phyloP scores from a whole-genome alignment of 2,888 invertebrate genomes.

The Tenthredo notha region DNA sequence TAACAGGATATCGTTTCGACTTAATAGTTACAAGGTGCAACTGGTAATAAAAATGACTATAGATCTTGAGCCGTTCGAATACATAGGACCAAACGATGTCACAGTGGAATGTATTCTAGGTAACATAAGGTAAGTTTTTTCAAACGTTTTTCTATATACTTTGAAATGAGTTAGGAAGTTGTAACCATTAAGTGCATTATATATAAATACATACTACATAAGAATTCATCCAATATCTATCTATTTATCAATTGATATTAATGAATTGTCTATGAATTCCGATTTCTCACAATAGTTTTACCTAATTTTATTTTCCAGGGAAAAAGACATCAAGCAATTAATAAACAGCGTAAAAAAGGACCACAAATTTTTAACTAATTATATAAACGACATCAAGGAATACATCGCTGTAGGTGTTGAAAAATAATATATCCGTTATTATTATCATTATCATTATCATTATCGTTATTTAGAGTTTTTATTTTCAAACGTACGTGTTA shows the following conservation, averaged over 20 bases:
- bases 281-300: not conserved
- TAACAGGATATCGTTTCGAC: slow-evolving; percentile 67
- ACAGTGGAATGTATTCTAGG: slow-evolving; percentile 67
- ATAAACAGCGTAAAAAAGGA: slow-evolving; percentile 69
- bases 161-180: slow-evolving; percentile 15
- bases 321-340: slow-evolving; percentile 66
- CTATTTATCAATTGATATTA: not conserved
- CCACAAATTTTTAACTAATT: slow-evolving; percentile 68
- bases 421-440: not conserved
- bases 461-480: not conserved
- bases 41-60: slow-evolving; percentile 68
- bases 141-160: not conserved
- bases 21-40: slow-evolving; percentile 63
- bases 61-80: slow-evolving; percentile 65
- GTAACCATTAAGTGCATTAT: not conserved
- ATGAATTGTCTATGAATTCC: too few relatives aligned
- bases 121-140: slow-evolving; percentile 65
- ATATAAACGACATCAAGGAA: slow-evolving; percentile 68
- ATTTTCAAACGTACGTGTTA: not conserved
- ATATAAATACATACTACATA: not conserved
- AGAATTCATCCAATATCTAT: not conserved
- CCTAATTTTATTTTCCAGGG: slow-evolving; percentile 61
- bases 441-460: slow-evolving; percentile 11
- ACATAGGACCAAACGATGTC: slow-evolving; percentile 66
- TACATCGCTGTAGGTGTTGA: slow-evolving; percentile 62